Percentiles rank a stretch among this genome's conserved stretches.
Conservation (phyloP, 1,140 invertebrate genomes). For the Neodiprion virginianus region DNA sequence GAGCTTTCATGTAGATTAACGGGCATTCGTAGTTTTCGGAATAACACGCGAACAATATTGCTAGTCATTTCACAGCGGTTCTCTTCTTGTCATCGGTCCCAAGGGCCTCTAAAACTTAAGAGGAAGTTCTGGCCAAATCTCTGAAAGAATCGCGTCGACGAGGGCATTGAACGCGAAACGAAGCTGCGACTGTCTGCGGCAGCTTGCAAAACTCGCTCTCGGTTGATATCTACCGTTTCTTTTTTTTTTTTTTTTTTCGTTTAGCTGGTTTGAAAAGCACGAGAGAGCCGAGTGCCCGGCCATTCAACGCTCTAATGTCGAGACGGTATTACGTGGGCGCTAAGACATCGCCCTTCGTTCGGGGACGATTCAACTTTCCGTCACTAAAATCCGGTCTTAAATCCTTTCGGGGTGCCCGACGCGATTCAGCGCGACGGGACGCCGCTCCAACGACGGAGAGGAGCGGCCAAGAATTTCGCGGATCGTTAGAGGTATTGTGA, state of each 20-base stretch:
- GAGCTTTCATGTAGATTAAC: no score
- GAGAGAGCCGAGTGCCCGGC: background rate
- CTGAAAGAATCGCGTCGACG: no score
- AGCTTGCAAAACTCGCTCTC: background rate
- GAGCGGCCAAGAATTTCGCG: conserved; percentile 27
- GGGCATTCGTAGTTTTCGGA: no score
- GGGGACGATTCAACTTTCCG: background rate
- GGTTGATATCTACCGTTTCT: background rate
- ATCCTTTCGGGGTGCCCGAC: background rate
- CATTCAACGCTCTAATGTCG: background rate
- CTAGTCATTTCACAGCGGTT: no score
- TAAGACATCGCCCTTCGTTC: background rate
- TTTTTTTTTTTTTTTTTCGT: background rate
- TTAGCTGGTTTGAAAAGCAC: background rate
- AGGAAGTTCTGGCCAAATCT: no score
- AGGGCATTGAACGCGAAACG: no score
- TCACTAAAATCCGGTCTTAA: background rate
- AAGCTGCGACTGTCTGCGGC: background rate
- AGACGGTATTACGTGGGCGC: background rate
- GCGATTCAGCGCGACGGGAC: background rate
- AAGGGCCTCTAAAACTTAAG: no score
- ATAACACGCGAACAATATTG: no score
- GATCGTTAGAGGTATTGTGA: conserved; percentile 46
- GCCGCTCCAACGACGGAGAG: conserved; percentile 7
- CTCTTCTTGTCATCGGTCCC: no score